Evolutionary conservation across 2,113 vertebrate genomes (phyloP), one percentile per base, ranked within the genome.

Genomic region (Oreochromis niloticus): DNA sequence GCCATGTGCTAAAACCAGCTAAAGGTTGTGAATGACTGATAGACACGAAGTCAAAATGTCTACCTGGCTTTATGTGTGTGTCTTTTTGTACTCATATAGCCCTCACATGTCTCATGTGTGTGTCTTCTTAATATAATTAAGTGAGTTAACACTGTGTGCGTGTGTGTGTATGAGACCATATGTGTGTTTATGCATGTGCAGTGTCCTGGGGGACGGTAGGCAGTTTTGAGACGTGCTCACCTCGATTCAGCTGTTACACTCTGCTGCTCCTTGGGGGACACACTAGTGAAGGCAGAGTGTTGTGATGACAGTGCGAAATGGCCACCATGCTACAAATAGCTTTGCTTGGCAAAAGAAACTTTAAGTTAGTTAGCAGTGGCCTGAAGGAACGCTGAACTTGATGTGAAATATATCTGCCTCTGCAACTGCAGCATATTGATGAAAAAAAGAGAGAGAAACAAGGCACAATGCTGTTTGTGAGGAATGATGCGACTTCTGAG

Each of bases 311-410:
- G 63, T 73, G 79, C 50, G 73, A 90, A 88, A 85, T 43, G 89
- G 82, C 52, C 6, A 9, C 87, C 17, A 19, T 46, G 66, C 87
- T 78, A 54, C 48, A 89, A 93, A 93, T 81, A 78, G 85, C 84
- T 91, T 87, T 81, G 82, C 85, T 85, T 78, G 83, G 82, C 68
- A 54, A 87, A 87, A 87, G 66, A 89, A 91, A 90, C 82, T 92
- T 84, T 30, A 83, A 87, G 89, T 84, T 80, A 73, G 54, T 86
- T 87, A 52, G 85, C 10, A 32, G 32, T 30, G 61, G 48, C 88
- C 89, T n/a, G 24, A 78, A 82, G 88, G 85, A 86, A 17, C 10
- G 14, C 43, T 81, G 83, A 87, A 79, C 81, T 89, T 87, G 36
- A 48, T 85, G 63, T 48, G 59, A 81, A 85, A 83, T 68, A 57